Evolutionary conservation across 37 sponge, comb jelly and placozoan species (phyloP).

Genomic region (Cladorhizidae sp.): DNA sequence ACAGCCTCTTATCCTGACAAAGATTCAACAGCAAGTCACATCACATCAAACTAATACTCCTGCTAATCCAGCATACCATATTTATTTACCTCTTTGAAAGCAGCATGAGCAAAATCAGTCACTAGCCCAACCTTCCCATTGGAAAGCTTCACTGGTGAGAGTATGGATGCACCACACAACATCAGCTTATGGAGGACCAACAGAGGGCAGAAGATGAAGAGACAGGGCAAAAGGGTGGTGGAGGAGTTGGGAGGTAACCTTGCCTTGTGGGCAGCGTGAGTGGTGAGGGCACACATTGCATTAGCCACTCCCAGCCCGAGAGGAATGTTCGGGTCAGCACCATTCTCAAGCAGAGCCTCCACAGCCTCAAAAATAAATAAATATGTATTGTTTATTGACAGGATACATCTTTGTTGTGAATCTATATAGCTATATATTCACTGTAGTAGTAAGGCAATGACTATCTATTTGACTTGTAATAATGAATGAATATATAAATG

Average conservation of each 20-base stretch:
- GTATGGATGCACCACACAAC: constrained; percentile 44
- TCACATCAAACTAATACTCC: background rate
- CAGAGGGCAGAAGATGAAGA: too few relatives aligned
- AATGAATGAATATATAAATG: too few relatives aligned
- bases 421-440: too few relatives aligned
- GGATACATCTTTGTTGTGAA: too few relatives aligned
- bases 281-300: constrained; percentile 71
- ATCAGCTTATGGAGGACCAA: constrained; percentile 29
- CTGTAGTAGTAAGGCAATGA: too few relatives aligned
- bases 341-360: constrained; percentile 56
- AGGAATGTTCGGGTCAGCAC: constrained; percentile 69
- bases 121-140: constrained; percentile 50
- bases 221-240: constrained; percentile 6
- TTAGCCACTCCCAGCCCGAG: constrained; percentile 70
- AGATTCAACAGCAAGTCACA: too few relatives aligned
- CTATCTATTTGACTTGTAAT: too few relatives aligned
- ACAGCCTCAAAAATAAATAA: constrained; percentile 32
- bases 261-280: constrained; percentile 30
- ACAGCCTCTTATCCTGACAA: constrained; percentile 39
- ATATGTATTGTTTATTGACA: background rate
- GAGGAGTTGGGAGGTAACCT: background rate
- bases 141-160: constrained; percentile 42
- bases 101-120: constrained; percentile 72
- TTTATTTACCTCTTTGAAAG: constrained; percentile 54
- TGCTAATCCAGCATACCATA: background rate